Percentiles rank a stretch among this genome's conserved stretches.
phyloP scores from a whole-genome alignment of 1,140 invertebrate genomes.

The Hormaphis cornu region DNA sequence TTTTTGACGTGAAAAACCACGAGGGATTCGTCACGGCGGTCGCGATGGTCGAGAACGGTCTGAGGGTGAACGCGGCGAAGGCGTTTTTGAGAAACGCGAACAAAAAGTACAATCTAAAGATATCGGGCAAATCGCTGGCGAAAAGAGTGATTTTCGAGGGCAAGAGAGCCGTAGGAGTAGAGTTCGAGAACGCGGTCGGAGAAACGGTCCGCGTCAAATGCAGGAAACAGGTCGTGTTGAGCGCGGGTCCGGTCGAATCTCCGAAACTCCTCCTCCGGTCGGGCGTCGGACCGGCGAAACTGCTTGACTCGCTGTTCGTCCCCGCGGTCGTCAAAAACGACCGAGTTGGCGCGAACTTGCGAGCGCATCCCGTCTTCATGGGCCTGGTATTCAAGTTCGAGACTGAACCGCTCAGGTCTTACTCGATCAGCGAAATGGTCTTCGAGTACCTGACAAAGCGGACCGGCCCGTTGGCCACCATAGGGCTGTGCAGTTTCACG shows the following conservation, averaged over 20 bases:
- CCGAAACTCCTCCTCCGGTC: conserved; percentile 52
- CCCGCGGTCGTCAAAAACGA: conserved; percentile 45
- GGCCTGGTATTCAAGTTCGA: conserved; percentile 4
- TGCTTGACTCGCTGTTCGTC: conserved; percentile 39
- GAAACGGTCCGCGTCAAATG: conserved; percentile 39
- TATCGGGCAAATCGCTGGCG: conserved; percentile 55
- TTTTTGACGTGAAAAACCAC: neutral
- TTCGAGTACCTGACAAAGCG: conserved; percentile 10
- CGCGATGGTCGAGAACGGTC: conserved; percentile 51
- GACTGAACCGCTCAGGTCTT: neutral
- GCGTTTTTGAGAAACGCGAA: conserved; percentile 66
- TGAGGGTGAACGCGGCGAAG: conserved; percentile 49
- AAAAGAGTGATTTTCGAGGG: conserved; percentile 55
- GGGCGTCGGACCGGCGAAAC: conserved; percentile 40
- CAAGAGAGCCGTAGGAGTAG: conserved; percentile 49
- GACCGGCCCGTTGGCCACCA: neutral
- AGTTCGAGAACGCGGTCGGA: conserved; percentile 48
- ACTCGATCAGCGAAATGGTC: conserved; percentile 23
- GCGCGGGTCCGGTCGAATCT: conserved; percentile 59
- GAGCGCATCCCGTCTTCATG: conserved; percentile 52
- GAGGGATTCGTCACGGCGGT: conserved; percentile 7
- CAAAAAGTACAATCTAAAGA: conserved; percentile 60
- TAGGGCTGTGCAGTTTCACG: neutral
- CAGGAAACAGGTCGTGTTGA: conserved; percentile 58
- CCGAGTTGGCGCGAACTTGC: conserved; percentile 62